These are phyloP conservation scores for Tetranychus truncatus DNA, from an alignment of 2,888 invertebrate genomes.

Conservation along the genomic window DNA sequence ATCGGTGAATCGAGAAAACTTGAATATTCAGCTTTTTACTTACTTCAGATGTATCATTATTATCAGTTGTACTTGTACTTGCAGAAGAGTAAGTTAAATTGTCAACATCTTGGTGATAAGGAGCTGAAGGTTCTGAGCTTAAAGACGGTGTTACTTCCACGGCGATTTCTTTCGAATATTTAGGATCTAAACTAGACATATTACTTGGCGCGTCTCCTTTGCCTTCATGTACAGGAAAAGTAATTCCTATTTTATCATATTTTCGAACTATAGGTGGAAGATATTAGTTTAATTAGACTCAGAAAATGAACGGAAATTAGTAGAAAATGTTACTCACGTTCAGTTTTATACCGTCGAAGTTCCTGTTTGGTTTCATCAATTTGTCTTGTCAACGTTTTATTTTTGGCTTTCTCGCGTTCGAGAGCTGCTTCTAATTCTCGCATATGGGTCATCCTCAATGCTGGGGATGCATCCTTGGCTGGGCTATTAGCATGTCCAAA, in stretches of 20 bases:
- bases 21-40: not conserved
- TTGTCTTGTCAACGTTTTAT: slow-evolving; percentile 9
- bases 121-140: slow-evolving; percentile 3
- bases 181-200: not conserved
- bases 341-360: slow-evolving; percentile 5
- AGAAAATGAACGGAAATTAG: not conserved
- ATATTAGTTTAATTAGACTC: no score
- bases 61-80: slow-evolving; percentile 4
- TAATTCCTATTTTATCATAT: not conserved
- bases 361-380: slow-evolving; percentile 11
- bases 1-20: not conserved
- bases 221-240: not conserved
- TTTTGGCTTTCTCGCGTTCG: slow-evolving; percentile 41
- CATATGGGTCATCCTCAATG: not conserved
- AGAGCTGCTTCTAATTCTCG: slow-evolving; percentile 40
- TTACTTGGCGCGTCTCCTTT: not conserved
- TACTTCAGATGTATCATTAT: slow-evolving; percentile 6
- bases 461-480: no score
- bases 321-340: not conserved
- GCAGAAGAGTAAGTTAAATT: not conserved
- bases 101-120: slow-evolving; percentile 9
- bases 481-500: slow-evolving; percentile 11
- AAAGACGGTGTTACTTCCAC: not conserved
- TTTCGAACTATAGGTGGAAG: not conserved
- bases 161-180: not conserved